Conservation (phyloP, 2,888 invertebrate genomes). For the Xanthia togata region DNA sequence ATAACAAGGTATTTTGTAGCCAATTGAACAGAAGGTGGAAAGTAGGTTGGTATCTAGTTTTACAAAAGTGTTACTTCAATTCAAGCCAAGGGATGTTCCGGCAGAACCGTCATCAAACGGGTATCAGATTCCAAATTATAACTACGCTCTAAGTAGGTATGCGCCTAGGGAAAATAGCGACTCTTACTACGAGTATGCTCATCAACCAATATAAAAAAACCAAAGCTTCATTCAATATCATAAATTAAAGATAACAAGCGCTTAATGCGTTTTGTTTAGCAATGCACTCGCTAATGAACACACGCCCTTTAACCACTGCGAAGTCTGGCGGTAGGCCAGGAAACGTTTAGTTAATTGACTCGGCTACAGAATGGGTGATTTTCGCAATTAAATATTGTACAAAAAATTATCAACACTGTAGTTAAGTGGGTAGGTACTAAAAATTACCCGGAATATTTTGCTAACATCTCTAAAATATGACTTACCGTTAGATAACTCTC, state of each 20-base stretch:
- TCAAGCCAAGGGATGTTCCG: not conserved
- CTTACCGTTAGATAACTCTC: no score
- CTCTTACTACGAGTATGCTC: not conserved
- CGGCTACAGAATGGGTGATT: conserved; percentile 28
- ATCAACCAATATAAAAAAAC: not conserved
- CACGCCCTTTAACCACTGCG: conserved; percentile 25
- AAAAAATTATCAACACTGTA: conserved; percentile 14
- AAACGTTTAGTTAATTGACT: conserved; percentile 51
- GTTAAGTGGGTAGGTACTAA: not conserved
- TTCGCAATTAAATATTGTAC: conserved; percentile 10
- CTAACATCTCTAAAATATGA: no score
- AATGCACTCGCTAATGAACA: conserved; percentile 48
- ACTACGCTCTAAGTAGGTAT: not conserved
- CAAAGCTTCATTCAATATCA: not conserved
- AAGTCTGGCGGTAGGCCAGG: conserved; percentile 52
- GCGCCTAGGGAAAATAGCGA: not conserved
- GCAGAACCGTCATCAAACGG: not conserved
- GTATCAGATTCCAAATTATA: not conserved
- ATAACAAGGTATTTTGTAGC: not conserved
- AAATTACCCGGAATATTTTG: not conserved
- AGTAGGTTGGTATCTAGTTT: not conserved
- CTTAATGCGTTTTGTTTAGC: conserved; percentile 4
- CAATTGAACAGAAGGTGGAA: not conserved
- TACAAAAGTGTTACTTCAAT: not conserved
- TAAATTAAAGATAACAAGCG: not conserved